A percentile compares a stretch with the other conserved stretches of the same genome.
Evolutionary conservation across 2,797 vertebrate genomes (phyloP).

Genomic region (Tapera naevia): DNA sequence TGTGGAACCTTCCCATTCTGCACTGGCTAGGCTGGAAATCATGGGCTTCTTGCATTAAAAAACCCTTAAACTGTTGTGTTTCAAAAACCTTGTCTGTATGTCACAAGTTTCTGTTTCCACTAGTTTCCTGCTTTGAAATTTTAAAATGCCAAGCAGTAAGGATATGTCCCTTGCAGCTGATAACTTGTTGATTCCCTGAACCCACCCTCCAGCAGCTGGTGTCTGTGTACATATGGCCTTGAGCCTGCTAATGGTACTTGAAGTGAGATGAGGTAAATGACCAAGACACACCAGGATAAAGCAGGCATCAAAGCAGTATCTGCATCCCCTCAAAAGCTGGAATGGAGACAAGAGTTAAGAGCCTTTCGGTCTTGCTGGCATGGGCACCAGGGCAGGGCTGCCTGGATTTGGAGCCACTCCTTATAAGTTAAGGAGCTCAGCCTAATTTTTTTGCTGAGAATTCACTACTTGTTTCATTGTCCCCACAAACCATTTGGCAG

Average conservation of each 20-base stretch:
- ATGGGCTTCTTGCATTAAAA: background rate
- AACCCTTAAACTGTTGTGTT: background rate
- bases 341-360: background rate
- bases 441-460: slow-evolving; percentile 10
- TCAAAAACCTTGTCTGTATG: background rate
- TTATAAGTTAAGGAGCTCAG: background rate
- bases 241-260: background rate
- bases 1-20: background rate
- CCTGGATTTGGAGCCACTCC: background rate
- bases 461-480: slow-evolving; percentile 34
- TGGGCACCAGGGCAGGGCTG: background rate
- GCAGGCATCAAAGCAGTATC: background rate
- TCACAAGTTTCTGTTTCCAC: background rate
- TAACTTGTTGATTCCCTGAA: background rate
- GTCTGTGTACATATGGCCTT: background rate
- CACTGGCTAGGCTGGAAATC: background rate
- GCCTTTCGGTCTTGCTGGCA: background rate
- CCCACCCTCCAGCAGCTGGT: background rate
- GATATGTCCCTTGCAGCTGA: background rate
- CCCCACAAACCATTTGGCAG: slow-evolving; percentile 44
- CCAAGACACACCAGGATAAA: background rate
- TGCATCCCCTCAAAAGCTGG: background rate
- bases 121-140: background rate
- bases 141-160: background rate
- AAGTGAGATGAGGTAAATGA: background rate